Evolutionary conservation across 30 jellyfish, hydroid and myxozoan genomes (phyloP).

Genomic region (Turritopsis dohrnii): DNA sequence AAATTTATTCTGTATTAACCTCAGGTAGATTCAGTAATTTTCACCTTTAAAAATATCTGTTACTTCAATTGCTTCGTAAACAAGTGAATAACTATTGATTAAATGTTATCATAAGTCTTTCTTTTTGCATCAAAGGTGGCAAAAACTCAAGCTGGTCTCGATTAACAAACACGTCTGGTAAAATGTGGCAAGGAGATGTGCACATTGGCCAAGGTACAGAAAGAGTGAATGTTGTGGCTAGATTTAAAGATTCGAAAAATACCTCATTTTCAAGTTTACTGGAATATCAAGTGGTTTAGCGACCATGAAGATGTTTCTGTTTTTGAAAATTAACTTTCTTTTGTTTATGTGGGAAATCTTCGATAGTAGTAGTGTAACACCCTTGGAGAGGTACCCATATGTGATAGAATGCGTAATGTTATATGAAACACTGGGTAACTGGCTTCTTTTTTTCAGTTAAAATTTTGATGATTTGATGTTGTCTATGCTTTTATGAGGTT

Average conservation of each 20-base stretch:
- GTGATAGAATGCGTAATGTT: no score
- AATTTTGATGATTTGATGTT: no score
- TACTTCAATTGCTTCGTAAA: background rate
- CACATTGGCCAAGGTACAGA: conserved; percentile 16
- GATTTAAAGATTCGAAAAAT: conserved; percentile 33
- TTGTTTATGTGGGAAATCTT: background rate
- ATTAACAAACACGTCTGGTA: conserved; percentile 16
- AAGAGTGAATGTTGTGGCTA: conserved; percentile 47
- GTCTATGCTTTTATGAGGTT: no score
- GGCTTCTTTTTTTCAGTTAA: no score
- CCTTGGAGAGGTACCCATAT: no score
- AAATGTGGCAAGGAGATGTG: conserved; percentile 67
- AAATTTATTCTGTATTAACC: background rate
- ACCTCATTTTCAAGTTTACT: conserved; percentile 35
- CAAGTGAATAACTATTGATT: no score
- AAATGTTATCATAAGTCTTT: background rate
- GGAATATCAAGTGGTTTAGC: conserved; percentile 15
- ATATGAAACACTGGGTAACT: no score
- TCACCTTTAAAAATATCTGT: no score
- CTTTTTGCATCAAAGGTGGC: conserved; percentile 30
- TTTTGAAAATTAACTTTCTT: background rate
- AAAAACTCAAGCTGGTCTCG: conserved; percentile 42
- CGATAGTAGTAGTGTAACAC: no score
- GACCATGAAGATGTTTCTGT: background rate
- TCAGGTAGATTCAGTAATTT: no score